Conservation (phyloP, 2,797 vertebrate genomes). For the Aldrovandia affinis region DNA sequence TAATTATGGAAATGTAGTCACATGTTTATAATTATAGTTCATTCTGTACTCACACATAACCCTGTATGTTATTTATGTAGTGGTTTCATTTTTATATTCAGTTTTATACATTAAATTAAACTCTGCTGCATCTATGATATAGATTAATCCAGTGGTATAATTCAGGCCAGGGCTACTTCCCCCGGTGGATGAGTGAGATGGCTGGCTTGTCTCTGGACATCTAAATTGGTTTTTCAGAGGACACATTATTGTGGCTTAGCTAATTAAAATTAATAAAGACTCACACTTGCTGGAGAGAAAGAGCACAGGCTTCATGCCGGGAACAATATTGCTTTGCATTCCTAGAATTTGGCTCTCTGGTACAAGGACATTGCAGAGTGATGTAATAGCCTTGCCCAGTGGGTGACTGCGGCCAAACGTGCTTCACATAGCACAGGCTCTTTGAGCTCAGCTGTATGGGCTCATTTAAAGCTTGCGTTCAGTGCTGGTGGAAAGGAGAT, state of each 20-base stretch:
- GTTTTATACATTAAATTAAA: neutral
- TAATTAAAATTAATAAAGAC: conserved; percentile 46
- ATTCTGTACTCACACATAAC: neutral
- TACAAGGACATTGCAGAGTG: conserved; percentile 59
- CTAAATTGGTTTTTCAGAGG: conserved; percentile 37
- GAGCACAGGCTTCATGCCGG: conserved; percentile 40
- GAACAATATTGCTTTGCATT: conserved; percentile 53
- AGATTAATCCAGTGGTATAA: neutral
- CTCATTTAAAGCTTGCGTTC: neutral
- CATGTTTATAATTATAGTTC: neutral
- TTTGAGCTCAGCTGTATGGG: conserved; percentile 15
- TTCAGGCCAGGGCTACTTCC: neutral
- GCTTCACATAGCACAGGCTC: conserved; percentile 49
- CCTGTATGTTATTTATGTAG: neutral
- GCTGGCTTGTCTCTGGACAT: conserved; percentile 39
- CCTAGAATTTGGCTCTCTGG: conserved; percentile 46
- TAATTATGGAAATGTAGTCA: neutral
- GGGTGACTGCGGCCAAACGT: conserved; percentile 47
- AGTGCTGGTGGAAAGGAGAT: neutral
- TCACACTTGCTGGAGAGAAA: conserved; percentile 30
- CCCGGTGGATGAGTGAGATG: neutral
- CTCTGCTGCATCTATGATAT: neutral
- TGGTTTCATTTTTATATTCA: neutral
- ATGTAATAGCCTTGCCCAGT: conserved; percentile 43
- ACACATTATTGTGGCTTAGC: conserved; percentile 35